Base-by-base conservation (phyloP, 2,888 invertebrate species). In the Neoscelio sp. region DNA sequence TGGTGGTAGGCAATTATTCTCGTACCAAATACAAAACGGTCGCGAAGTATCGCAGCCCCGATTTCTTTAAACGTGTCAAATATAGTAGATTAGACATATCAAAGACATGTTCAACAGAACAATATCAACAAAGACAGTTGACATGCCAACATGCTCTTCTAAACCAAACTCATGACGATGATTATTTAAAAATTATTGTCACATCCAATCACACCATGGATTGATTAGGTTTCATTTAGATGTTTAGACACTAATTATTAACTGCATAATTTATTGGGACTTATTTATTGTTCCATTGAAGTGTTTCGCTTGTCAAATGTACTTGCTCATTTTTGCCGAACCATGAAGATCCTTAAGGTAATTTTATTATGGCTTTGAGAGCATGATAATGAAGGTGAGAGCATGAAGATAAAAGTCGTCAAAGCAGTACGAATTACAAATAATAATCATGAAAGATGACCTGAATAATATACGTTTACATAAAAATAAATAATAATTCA, bases 361-460 rank as follows among this genome's bases (percentile, higher is more conserved):
- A 52, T 52, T 52, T 40, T 23, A 42, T 42, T 46, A 52, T 20
- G 30, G n/a, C n/a, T n/a, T n/a, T n/a, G n/a, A n/a, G n/a, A n/a
- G n/a, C n/a, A 28, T 52, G 12, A 2, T 10, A 42, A 52, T 52
- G 65, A 65, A 65, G 50, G 52, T 30, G 65, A 65, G 65, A 67
- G 42, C 65, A 44, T 54, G 23, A 30, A 30, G 30, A 54, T 40
- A 50, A 52, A 40, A 18, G 23, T 65, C 28, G 50, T 26, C 44
- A 33, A 48, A 30, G 12, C 15, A 28, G 10, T 40, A 38, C 12
- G 26, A 48, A 44, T 18, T 23, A 54, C 42, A 15, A 62, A 28
- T 5, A 33, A 46, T 18, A 46, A 46, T 10, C 0, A 26, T 13
- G 10, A 6, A 10, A 26, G 46, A 26, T 7, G 46, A 6, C 13